phyloP scores from a whole-genome alignment of 2,113 vertebrate species.

The Petromus typicus region DNA sequence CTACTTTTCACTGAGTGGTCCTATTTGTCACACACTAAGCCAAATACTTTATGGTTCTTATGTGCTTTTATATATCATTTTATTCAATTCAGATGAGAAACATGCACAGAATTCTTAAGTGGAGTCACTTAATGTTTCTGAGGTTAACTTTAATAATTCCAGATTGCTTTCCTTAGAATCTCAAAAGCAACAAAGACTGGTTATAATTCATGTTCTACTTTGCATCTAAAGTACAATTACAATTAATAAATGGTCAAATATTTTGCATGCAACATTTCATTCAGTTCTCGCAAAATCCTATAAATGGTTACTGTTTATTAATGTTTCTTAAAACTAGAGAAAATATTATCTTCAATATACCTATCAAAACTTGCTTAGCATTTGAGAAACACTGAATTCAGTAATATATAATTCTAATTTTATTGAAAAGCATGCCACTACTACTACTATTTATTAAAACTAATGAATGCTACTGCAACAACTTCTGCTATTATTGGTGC shows the following conservation, averaged over 20 bases:
- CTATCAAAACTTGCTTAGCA: constrained; percentile 14
- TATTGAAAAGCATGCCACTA: constrained; percentile 22
- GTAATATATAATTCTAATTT: constrained; percentile 32
- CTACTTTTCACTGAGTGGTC: not conserved
- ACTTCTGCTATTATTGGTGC: not conserved
- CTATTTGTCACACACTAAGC: not conserved
- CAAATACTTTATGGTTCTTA: constrained; percentile 6
- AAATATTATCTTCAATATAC: not conserved
- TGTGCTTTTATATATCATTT: not conserved
- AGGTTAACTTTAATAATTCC: constrained; percentile 60
- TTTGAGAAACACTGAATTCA: constrained; percentile 42
- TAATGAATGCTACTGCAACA: not conserved
- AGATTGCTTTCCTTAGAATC: constrained; percentile 36
- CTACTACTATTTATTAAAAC: constrained; percentile 2
- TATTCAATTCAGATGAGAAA: not conserved
- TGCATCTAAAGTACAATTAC: constrained; percentile 21
- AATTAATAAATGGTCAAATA: constrained; percentile 29
- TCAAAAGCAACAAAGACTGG: constrained; percentile 4
- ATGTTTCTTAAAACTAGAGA: constrained; percentile 18
- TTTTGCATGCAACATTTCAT: constrained; percentile 54
- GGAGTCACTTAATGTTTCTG: constrained; percentile 57
- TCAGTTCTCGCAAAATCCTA: not conserved
- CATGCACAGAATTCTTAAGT: constrained; percentile 20
- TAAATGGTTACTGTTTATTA: constrained; percentile 34
- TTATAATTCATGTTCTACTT: constrained; percentile 41